Conservation (phyloP, 2,888 invertebrate genomes). For the Philereme transversata region DNA sequence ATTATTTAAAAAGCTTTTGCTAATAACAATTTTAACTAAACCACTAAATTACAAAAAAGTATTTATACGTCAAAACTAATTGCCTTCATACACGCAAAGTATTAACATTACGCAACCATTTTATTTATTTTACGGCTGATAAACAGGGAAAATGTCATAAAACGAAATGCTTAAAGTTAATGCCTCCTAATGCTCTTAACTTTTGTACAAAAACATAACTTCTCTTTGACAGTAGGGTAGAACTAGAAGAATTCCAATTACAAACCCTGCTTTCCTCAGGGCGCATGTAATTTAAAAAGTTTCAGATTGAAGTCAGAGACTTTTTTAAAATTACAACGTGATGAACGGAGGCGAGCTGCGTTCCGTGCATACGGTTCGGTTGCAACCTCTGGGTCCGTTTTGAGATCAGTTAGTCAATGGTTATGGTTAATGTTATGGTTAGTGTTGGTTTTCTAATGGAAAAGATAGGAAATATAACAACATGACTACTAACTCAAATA, state of each 20-base stretch:
- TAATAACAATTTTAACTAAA: neutral
- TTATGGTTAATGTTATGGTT: no score
- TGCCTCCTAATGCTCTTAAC: neutral
- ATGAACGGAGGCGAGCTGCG: neutral
- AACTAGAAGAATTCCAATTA: conserved; percentile 9
- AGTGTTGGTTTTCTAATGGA: no score
- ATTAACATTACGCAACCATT: conserved; percentile 2
- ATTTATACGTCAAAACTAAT: neutral
- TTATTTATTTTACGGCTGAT: conserved; percentile 12
- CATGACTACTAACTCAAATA: no score
- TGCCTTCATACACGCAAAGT: neutral
- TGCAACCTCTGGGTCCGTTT: no score
- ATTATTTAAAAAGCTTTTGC: neutral
- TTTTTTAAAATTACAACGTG: conserved; percentile 17
- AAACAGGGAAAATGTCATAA: conserved; percentile 14
- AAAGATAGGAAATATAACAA: no score
- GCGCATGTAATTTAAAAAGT: conserved; percentile 15
- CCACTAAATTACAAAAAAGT: neutral
- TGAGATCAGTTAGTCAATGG: no score
- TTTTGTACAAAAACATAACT: conserved; percentile 8
- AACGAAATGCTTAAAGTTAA: conserved; percentile 4
- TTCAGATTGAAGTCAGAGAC: neutral
- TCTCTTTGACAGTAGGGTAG: conserved; percentile 1
- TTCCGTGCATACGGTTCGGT: neutral
- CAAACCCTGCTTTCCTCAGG: conserved; percentile 6